Evolutionary conservation across 2,888 invertebrate genomes (phyloP).

Genomic region (Drosophila sordidula): DNA sequence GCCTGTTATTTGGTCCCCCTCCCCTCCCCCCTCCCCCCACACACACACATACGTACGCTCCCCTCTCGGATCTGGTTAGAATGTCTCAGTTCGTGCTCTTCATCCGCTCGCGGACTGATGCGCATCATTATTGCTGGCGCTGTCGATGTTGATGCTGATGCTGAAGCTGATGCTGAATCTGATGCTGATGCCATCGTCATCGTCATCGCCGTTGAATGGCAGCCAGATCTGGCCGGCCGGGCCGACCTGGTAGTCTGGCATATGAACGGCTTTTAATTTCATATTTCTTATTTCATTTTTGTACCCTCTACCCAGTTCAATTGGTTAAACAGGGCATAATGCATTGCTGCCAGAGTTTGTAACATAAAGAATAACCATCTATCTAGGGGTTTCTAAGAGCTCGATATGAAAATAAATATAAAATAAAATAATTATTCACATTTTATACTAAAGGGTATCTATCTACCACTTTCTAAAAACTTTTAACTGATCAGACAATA

Average conservation of each 20-base stretch:
- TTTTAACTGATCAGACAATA: no score
- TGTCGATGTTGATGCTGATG: constrained; percentile 54
- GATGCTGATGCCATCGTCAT: constrained; percentile 38
- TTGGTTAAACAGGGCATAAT: no score
- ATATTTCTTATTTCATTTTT: constrained; percentile 38
- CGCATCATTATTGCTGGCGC: constrained; percentile 57
- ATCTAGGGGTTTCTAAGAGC: no score
- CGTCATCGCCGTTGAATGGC: constrained; percentile 37
- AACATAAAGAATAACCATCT: no score
- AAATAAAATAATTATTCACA: no score
- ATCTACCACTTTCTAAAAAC: no score
- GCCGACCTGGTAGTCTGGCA: constrained; percentile 15
- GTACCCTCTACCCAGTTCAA: background rate
- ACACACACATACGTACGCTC: no score
- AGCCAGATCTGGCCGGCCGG: constrained; percentile 12
- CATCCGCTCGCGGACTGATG: constrained; percentile 16
- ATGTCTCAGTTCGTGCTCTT: constrained; percentile 51
- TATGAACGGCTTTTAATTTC: constrained; percentile 74
- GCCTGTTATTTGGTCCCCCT: constrained; percentile 49
- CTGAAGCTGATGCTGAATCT: constrained; percentile 35
- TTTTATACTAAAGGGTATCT: no score
- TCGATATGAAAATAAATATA: no score
- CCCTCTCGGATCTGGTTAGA: constrained; percentile 53
- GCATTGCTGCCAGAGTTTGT: no score
- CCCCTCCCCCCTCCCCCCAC: background rate